phyloP scores from a whole-genome alignment of 1,140 invertebrate species.

The Phenacoccus solenopsis region DNA sequence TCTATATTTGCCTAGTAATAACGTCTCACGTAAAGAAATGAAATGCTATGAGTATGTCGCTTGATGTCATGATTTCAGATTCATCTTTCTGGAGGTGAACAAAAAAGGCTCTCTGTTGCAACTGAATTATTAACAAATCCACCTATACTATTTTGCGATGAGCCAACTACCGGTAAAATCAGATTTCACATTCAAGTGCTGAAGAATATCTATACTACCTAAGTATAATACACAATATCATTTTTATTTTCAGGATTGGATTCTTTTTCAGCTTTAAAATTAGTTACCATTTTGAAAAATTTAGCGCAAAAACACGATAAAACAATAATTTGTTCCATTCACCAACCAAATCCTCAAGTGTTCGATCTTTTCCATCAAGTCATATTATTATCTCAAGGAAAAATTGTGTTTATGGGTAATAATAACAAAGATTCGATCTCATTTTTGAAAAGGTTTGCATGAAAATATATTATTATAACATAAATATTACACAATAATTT shows the following conservation, averaged over 20 bases:
- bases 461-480: no score
- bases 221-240: not conserved
- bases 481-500: no score
- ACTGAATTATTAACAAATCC: constrained; percentile 87
- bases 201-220: not conserved
- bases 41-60: not conserved
- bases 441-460: constrained; percentile 60
- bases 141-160: constrained; percentile 85
- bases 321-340: constrained; percentile 88
- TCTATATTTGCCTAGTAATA: not conserved
- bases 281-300: constrained; percentile 57
- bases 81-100: constrained; percentile 86
- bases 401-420: constrained; percentile 74
- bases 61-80: no score
- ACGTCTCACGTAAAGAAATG: not conserved
- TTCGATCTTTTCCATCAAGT: constrained; percentile 79
- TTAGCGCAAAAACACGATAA: constrained; percentile 52
- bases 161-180: constrained; percentile 72
- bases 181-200: not conserved
- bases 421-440: constrained; percentile 48
- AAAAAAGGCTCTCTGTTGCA: constrained; percentile 82
- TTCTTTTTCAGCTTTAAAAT: constrained; percentile 77
- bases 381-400: constrained; percentile 75
- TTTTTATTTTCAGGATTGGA: constrained; percentile 65
- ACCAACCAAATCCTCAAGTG: constrained; percentile 86